phyloP scores from a whole-genome alignment of 2,888 invertebrate genomes.

The Endotricha flammealis region DNA sequence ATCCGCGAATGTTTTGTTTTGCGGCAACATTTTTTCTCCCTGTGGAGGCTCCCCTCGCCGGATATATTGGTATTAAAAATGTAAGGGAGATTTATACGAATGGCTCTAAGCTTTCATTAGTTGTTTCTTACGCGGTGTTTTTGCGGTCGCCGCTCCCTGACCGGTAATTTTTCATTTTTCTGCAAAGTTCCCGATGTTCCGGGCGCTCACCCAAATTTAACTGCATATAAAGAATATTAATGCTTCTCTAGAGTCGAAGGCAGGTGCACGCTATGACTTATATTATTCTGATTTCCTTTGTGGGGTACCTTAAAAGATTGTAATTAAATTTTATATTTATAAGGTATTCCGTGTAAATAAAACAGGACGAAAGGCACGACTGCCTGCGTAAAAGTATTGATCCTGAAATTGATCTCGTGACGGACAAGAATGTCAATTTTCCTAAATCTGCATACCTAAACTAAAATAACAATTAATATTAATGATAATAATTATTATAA shows the following conservation, averaged over 20 bases:
- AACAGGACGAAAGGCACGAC: no score
- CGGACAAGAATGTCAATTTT: no score
- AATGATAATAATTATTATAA: no score
- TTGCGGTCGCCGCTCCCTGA: conserved; percentile 74
- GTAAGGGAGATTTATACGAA: conserved; percentile 78
- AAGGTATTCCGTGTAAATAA: no score
- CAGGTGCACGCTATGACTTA: conserved; percentile 73
- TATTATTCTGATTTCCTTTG: conserved; percentile 60
- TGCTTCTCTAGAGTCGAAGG: conserved; percentile 47
- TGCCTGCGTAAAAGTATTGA: no score
- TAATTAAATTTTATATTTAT: conserved; percentile 17
- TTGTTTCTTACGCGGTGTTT: conserved; percentile 73
- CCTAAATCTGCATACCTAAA: no score
- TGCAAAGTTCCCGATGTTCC: conserved; percentile 68
- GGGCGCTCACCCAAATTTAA: conserved; percentile 64
- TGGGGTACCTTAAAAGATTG: conserved; percentile 12
- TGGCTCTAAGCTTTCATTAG: conserved; percentile 79
- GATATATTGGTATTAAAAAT: conserved; percentile 79
- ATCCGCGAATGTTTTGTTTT: conserved; percentile 67
- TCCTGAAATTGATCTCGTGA: no score
- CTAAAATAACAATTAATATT: no score
- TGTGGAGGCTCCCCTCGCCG: conserved; percentile 64
- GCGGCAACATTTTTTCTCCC: conserved; percentile 54
- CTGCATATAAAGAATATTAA: conserved; percentile 77
- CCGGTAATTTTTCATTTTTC: conserved; percentile 77